Percentiles rank a stretch among this genome's conserved stretches.
Conservation (phyloP, 2,113 vertebrate species). For the Cnemophilus loriae region DNA sequence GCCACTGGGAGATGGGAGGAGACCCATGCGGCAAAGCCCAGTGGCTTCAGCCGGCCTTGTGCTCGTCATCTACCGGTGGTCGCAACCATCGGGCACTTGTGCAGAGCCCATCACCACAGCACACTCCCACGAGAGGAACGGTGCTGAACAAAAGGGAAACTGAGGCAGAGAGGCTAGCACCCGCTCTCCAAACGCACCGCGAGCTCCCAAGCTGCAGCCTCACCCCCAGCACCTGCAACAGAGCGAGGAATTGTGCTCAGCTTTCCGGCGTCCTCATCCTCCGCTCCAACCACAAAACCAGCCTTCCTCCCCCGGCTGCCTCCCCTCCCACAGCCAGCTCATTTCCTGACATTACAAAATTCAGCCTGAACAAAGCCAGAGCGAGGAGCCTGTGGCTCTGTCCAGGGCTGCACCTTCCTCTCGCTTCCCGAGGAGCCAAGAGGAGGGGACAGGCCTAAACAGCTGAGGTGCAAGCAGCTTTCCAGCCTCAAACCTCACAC, state of each 20-base stretch:
- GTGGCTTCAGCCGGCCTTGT: neutral
- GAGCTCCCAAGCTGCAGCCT: neutral
- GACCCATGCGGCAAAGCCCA: neutral
- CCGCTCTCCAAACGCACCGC: rapidly evolving
- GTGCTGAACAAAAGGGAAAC: neutral
- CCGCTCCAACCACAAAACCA: constrained; percentile 21
- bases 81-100: rapidly evolving
- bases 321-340: constrained; percentile 48
- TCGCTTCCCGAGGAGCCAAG: rapidly evolving
- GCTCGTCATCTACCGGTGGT: neutral
- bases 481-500: neutral
- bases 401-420: neutral
- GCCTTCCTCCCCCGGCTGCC: constrained; percentile 15
- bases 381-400: neutral
- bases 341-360: constrained; percentile 50
- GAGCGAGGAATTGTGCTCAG: constrained; percentile 7
- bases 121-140: rapidly evolving
- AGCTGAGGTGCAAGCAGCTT: rapidly evolving
- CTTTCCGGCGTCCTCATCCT: constrained; percentile 3
- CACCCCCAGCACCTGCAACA: neutral
- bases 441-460: rapidly evolving
- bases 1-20: neutral
- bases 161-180: neutral
- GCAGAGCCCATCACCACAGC: neutral
- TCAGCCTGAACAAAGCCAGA: neutral